These are phyloP conservation scores for Noctua janthe DNA, from an alignment of 2,888 invertebrate genomes.

Conservation along the genomic window DNA sequence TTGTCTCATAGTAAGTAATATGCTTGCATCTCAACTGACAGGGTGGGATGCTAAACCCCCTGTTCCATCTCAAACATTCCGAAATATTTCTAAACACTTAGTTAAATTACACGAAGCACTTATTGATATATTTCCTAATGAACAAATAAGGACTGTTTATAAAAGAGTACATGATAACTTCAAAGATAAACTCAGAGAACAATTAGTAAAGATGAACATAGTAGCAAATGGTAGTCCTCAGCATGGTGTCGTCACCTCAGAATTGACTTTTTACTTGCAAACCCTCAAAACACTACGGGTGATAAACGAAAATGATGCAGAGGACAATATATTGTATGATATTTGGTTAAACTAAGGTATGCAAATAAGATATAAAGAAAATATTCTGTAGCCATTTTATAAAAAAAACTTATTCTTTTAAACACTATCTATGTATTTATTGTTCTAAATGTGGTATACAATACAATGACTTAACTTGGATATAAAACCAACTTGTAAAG, in stretches of 20 bases:
- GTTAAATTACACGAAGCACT: slow-evolving; percentile 98
- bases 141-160: slow-evolving; percentile 94
- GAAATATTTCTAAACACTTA: slow-evolving; percentile 96
- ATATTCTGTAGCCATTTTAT: slow-evolving; percentile 61
- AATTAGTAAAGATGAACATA: slow-evolving; percentile 96
- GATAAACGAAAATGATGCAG: slow-evolving; percentile 93
- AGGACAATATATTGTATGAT: slow-evolving; percentile 94
- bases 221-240: slow-evolving; percentile 99
- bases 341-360: slow-evolving; percentile 93
- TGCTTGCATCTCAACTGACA: slow-evolving; percentile 94
- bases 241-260: slow-evolving; percentile 98
- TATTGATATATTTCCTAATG: slow-evolving; percentile 94
- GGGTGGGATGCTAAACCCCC: slow-evolving; percentile 99
- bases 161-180: slow-evolving; percentile 95
- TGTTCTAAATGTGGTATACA: slow-evolving; percentile 29
- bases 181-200: slow-evolving; percentile 96
- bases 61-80: slow-evolving; percentile 97
- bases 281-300: slow-evolving; percentile 95
- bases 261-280: slow-evolving; percentile 97
- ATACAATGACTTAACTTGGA: slow-evolving; percentile 46
- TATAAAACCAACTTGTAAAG: slow-evolving; percentile 36
- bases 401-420: slow-evolving; percentile 46
- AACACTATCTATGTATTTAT: slow-evolving; percentile 54
- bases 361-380: slow-evolving; percentile 37
- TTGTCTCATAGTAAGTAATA: slow-evolving; percentile 96